Evolutionary conservation across 2,113 vertebrate species (phyloP).

Genomic region (Psephotus haematonotus): DNA sequence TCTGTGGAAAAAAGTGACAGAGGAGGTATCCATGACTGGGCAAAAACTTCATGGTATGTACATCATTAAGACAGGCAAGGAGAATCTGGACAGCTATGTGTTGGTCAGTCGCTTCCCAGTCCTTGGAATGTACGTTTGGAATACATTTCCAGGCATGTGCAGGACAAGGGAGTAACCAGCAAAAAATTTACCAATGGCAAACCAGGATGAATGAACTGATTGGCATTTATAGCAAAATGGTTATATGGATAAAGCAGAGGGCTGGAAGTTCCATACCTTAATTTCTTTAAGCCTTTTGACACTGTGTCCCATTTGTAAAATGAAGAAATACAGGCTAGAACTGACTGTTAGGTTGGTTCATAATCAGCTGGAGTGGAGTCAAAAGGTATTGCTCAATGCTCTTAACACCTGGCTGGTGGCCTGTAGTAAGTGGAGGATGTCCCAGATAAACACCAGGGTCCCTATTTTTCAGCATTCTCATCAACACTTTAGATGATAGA

Average conservation of each 20-base stretch:
- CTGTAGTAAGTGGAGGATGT: neutral
- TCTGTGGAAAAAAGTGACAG: neutral
- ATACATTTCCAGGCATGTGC: neutral
- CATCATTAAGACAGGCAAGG: neutral
- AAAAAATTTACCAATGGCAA: neutral
- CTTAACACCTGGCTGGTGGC: neutral
- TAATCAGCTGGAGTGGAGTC: neutral
- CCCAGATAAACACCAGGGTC: neutral
- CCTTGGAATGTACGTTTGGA: neutral
- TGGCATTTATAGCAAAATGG: neutral
- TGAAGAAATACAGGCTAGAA: neutral
- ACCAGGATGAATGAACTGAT: neutral
- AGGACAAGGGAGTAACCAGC: neutral
- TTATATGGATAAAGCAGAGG: neutral
- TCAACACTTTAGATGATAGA: neutral
- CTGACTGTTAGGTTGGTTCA: neutral
- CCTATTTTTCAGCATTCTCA: neutral
- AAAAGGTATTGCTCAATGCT: neutral
- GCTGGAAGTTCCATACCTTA: neutral
- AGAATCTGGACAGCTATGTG: neutral
- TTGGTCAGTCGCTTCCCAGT: neutral
- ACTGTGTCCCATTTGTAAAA: neutral
- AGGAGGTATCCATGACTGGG: neutral
- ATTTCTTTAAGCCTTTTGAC: neutral
- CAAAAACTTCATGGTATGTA: neutral